Conservation (phyloP, 2,888 invertebrate species). For the Conomelus anceps region DNA sequence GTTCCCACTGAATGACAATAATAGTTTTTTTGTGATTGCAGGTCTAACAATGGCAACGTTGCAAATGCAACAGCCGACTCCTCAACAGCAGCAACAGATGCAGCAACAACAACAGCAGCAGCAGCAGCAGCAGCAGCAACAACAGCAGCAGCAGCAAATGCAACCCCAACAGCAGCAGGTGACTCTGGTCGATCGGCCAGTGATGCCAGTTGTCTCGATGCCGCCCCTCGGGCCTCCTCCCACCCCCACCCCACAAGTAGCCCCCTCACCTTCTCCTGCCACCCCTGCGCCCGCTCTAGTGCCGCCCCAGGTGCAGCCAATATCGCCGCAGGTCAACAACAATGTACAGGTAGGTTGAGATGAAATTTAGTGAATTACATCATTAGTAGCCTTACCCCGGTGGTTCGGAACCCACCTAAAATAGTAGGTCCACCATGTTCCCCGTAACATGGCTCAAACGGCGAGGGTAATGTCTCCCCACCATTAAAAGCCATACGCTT, state of each 20-base stretch:
- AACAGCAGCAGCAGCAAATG: slow-evolving; percentile 40
- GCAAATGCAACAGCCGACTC: slow-evolving; percentile 15
- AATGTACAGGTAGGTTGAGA: neutral
- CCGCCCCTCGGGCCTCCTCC: slow-evolving; percentile 33
- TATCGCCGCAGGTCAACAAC: neutral
- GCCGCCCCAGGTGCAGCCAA: slow-evolving; percentile 9
- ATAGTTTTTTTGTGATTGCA: neutral
- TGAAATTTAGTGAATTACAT: too few relatives aligned
- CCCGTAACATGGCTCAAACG: too few relatives aligned
- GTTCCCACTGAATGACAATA: neutral
- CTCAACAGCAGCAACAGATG: slow-evolving; percentile 25
- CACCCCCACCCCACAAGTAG: slow-evolving; percentile 31
- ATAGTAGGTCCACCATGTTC: too few relatives aligned
- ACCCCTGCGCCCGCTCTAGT: slow-evolving; percentile 24
- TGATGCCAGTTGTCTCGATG: slow-evolving; percentile 62
- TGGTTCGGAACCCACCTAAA: too few relatives aligned
- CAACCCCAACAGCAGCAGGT: slow-evolving; percentile 30
- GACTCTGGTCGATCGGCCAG: slow-evolving; percentile 32
- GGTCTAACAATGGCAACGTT: slow-evolving; percentile 17
- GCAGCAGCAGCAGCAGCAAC: slow-evolving; percentile 38
- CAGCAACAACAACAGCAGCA: slow-evolving; percentile 37
- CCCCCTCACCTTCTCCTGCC: slow-evolving; percentile 41
- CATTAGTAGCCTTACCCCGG: too few relatives aligned
- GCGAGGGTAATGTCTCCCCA: too few relatives aligned
- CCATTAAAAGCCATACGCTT: too few relatives aligned